Base-by-base conservation (phyloP, 2,797 vertebrate genomes). In the Poeciliopsis gracilis region DNA sequence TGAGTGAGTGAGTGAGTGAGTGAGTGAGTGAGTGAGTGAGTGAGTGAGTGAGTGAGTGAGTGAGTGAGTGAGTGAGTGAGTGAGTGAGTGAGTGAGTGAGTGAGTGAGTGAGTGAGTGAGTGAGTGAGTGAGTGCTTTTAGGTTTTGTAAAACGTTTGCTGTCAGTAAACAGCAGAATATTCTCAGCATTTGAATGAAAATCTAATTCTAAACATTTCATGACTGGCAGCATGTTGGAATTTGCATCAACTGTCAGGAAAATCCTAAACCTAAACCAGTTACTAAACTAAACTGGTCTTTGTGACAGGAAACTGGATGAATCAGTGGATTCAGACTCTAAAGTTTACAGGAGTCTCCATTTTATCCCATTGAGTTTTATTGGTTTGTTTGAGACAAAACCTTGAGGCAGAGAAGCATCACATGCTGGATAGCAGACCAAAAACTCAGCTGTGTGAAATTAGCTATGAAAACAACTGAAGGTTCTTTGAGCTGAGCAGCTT, bases 401-500 rank as follows among this genome's bases (percentile, higher is more conserved):
- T 30, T 28, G 10, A 47, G 51, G 0, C 23, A 25, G 55, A 38
- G 2, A 23, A 20, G 51, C n/a, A 46, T 41, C 47, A 69, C 0
- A 12, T 25, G 11, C 1, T 4, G 38, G 33, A 28, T 47, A 28
- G 71, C 11, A 20, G 46, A 66, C 11, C 73, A 46, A 57, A 25
- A 47, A 63, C 53, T 73, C 78, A 47, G 77, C 36, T 51, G 61
- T 73, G 55, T 25, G 46, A 66, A 7, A 51, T 23, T 45, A 13
- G 16, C 53, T 38, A 45, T 49, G 71, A 73, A 57, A 51, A 25
- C 36, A 23, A 41, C n/a, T 45, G 13, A 72, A 81, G 46, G 57
- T 51, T 28, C 1, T 57, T 30, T 38, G 55, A 76, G 30, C 8
- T 10, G 45, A 0, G 46, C 20, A 72, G 47, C 69, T 79, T 59